Conservation (phyloP, 2,113 vertebrate genomes). For the Ahaetulla prasina region DNA sequence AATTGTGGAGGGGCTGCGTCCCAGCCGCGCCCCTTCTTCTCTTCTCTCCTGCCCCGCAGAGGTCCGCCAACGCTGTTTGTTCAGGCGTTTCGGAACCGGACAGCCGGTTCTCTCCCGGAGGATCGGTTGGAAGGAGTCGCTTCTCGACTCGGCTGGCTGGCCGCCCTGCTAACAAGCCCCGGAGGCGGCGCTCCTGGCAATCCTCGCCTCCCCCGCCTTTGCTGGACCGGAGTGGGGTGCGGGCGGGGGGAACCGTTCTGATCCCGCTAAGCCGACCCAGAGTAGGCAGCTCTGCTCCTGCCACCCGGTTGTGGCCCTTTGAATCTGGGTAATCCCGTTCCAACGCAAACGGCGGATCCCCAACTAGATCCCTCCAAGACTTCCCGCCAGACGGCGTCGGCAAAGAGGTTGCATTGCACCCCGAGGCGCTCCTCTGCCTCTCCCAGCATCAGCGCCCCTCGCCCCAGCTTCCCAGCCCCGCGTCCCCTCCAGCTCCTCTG, state of each 20-base stretch:
- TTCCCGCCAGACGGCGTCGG: slow-evolving; percentile 47
- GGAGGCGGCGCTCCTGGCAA: neutral
- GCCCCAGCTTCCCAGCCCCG: neutral
- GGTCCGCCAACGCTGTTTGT: neutral
- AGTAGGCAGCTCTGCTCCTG: neutral
- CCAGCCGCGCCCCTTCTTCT: too few species aligned
- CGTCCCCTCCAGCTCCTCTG: neutral
- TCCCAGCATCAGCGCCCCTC: neutral
- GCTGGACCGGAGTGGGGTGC: neutral
- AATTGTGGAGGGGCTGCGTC: neutral
- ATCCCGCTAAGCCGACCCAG: too few species aligned
- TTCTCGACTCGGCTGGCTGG: neutral
- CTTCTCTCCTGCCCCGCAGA: too few species aligned
- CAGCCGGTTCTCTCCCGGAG: too few species aligned
- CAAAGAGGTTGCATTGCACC: neutral
- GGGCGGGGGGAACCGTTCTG: neutral
- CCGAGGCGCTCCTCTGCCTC: neutral
- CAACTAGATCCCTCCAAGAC: slow-evolving; percentile 35
- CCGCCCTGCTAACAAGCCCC: neutral
- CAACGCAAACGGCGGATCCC: slow-evolving; percentile 71
- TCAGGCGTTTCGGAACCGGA: neutral
- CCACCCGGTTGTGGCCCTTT: slow-evolving; percentile 43
- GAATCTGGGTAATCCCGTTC: slow-evolving; percentile 42
- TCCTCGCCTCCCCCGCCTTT: too few species aligned
- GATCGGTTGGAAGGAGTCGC: neutral